Evolutionary conservation across 2,113 vertebrate genomes (phyloP).

Genomic region (Mus spicilegus): DNA sequence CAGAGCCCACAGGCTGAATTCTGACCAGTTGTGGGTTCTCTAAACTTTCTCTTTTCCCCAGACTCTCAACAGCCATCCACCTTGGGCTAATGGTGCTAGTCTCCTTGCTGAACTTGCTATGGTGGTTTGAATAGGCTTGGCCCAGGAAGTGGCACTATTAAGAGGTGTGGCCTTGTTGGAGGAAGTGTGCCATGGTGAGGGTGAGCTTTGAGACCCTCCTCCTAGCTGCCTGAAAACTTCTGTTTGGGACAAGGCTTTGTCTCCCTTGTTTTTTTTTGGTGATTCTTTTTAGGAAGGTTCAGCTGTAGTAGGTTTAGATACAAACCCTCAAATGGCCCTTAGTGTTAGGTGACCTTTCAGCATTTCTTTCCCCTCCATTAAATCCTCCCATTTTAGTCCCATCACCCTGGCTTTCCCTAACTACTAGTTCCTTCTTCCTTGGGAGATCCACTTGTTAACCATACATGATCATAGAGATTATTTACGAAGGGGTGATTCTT

Average conservation of each 20-base stretch:
- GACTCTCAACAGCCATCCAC: conserved; percentile 92
- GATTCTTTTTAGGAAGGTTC: not conserved
- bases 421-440: not conserved
- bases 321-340: not conserved
- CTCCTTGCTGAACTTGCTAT: conserved; percentile 90
- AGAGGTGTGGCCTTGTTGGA: too few species aligned
- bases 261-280: not conserved
- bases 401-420: not conserved
- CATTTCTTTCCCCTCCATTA: not conserved
- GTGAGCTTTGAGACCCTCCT: too few species aligned
- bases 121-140: too few species aligned
- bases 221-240: too few species aligned
- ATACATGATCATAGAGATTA: not conserved
- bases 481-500: not conserved
- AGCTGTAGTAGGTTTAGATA: not conserved
- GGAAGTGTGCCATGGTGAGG: too few species aligned
- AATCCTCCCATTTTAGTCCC: not conserved
- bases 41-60: conserved; percentile 57
- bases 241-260: too few species aligned
- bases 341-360: not conserved
- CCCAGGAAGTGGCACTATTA: too few species aligned
- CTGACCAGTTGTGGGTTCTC: not conserved
- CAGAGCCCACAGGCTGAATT: too few species aligned
- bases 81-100: conserved; percentile 90
- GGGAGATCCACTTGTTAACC: not conserved